Conservation (phyloP, 2,888 invertebrate genomes). For the Gerris lacustris region DNA sequence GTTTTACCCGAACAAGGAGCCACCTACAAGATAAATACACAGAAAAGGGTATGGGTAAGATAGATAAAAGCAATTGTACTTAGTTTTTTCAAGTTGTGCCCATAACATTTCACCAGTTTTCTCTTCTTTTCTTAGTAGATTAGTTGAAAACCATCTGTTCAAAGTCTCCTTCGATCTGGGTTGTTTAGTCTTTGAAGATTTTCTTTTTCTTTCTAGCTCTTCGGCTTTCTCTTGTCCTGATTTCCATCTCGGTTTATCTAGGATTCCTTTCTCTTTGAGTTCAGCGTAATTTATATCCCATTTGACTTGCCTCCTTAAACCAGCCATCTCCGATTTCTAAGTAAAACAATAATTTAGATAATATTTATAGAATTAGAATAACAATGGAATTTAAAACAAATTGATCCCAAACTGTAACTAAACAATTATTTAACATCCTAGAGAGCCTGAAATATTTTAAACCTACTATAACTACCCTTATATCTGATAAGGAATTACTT, state of each 20-base stretch:
- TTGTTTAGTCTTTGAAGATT: not conserved
- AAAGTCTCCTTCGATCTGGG: not conserved
- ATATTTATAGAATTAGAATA: too few relatives aligned
- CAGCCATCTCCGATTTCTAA: not conserved
- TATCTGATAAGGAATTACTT: too few relatives aligned
- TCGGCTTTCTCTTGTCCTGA: not conserved
- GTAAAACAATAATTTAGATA: too few relatives aligned
- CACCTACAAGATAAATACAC: not conserved
- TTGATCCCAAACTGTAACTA: too few relatives aligned
- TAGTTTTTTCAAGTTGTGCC: not conserved
- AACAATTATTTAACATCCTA: too few relatives aligned
- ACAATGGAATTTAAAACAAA: too few relatives aligned
- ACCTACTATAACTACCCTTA: too few relatives aligned
- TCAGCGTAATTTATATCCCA: not conserved
- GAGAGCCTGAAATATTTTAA: too few relatives aligned
- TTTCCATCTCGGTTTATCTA: not conserved
- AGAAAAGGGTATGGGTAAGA: not conserved
- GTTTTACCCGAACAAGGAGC: too few relatives aligned
- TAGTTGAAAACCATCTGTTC: not conserved
- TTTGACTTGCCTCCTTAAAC: not conserved
- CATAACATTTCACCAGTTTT: not conserved
- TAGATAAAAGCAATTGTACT: not conserved
- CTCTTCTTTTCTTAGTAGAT: not conserved
- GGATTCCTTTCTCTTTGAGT: not conserved
- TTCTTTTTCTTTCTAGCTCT: not conserved